These are phyloP conservation scores for human (Homo sapiens) DNA, from an alignment of 2,113 vertebrate genomes.

Conservation along the genomic window GRCh38 chr1:28049501-28050000, in stretches of 20 bases:
- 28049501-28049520: slow-evolving; percentile 8
- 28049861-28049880: not conserved
- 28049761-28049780: slow-evolving; percentile 11
- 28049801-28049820: not conserved
- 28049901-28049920: not conserved
- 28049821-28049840: not conserved
- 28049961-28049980: not conserved
- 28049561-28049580: not conserved
- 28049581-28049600: slow-evolving; percentile 4
- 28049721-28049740: not conserved
- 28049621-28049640: not conserved
- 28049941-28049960: not conserved
- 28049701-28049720: not conserved
- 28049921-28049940: not conserved
- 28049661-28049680: not conserved
- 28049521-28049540: slow-evolving; percentile 28
- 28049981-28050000: not conserved
- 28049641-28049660: not conserved
- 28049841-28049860: not conserved
- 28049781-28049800: not conserved
- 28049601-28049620: not conserved
- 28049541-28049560: not conserved
- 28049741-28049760: not conserved
- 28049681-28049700: not conserved
- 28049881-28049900: not conserved